Evolutionary conservation across 2,888 invertebrate species (phyloP).

Genomic region (Carpatolechia fugitivella): DNA sequence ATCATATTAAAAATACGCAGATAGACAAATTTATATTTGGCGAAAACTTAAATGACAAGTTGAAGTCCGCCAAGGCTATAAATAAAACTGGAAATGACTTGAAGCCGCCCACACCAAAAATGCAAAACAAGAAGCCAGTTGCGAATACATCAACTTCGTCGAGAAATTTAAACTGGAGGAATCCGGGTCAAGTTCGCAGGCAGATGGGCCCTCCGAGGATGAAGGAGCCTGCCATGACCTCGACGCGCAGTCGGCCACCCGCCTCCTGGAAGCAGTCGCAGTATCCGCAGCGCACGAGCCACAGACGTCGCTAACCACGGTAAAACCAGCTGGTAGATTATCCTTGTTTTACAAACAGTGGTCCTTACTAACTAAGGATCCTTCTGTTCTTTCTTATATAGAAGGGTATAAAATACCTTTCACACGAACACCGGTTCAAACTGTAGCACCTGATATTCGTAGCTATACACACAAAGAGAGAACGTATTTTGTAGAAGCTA

Average conservation of each 20-base stretch:
- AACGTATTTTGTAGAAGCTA: conserved; percentile 4
- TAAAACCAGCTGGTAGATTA: conserved; percentile 14
- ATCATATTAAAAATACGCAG: conserved; percentile 23
- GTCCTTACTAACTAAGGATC: conserved; percentile 8
- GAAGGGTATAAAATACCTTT: conserved; percentile 14
- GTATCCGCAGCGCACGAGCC: conserved; percentile 11
- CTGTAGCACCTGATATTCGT: neutral
- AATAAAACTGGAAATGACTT: conserved; percentile 22
- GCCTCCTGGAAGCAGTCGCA: conserved; percentile 10
- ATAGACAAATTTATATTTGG: conserved; percentile 25
- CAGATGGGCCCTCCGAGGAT: conserved; percentile 9
- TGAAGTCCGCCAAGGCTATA: conserved; percentile 26
- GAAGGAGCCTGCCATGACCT: conserved; percentile 10
- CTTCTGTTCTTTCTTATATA: conserved; percentile 16
- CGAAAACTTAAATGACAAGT: conserved; percentile 20
- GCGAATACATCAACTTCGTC: neutral
- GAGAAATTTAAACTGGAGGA: conserved; percentile 16
- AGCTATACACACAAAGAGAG: conserved; percentile 4
- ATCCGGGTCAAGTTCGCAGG: conserved; percentile 12
- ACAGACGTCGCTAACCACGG: conserved; percentile 17
- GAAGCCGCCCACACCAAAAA: conserved; percentile 5
- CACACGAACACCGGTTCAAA: neutral
- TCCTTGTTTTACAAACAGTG: conserved; percentile 7
- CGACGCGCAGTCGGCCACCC: conserved; percentile 5
- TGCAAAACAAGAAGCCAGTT: neutral